Evolutionary conservation across 2,888 invertebrate genomes (phyloP), one percentile per base, ranked within the genome.

Genomic region (Kuschelorhynchus macadamiae): DNA sequence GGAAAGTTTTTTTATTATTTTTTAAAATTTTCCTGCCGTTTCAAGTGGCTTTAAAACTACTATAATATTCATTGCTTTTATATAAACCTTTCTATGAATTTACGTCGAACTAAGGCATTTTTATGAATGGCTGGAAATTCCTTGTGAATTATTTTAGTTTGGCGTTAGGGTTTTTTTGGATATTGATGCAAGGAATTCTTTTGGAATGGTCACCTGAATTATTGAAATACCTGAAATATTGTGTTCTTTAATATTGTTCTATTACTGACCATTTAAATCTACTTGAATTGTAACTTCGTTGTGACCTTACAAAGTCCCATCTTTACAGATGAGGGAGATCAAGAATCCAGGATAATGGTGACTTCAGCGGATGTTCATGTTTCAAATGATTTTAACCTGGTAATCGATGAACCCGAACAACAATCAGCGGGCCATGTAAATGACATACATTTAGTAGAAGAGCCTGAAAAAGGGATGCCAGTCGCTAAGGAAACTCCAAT

Each of bases 321-420:
- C 32, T n/a, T n/a, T n/a, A n/a, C n/a, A n/a, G n/a, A n/a, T n/a
- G n/a, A n/a, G n/a, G n/a, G n/a, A n/a, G n/a, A n/a, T n/a, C n/a
- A n/a, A n/a, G n/a, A n/a, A n/a, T n/a, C n/a, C n/a, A n/a, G n/a
- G n/a, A n/a, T n/a, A n/a, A n/a, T n/a, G n/a, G n/a, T n/a, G n/a
- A n/a, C n/a, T n/a, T n/a, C n/a, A n/a, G n/a, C n/a, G n/a, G 32
- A 32, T 36, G 11, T 36, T 36, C 36, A 36, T 36, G 36, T 36
- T 36, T 36, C 36, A 36, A 36, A 36, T 36, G 36, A 36, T 36
- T 36, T 36, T 36, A 12, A 36, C 11, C 11, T 36, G 36, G 36
- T 36, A 36, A 36, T 36, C 36, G 12, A 36, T 36, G 36, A 36
- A 12, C 36, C 36, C 36, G 12, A 12, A 11, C 12, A 36, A 36